These are phyloP conservation scores for Podarcis lilfordi DNA, from an alignment of 2,797 vertebrate species.

Conservation along the genomic window DNA sequence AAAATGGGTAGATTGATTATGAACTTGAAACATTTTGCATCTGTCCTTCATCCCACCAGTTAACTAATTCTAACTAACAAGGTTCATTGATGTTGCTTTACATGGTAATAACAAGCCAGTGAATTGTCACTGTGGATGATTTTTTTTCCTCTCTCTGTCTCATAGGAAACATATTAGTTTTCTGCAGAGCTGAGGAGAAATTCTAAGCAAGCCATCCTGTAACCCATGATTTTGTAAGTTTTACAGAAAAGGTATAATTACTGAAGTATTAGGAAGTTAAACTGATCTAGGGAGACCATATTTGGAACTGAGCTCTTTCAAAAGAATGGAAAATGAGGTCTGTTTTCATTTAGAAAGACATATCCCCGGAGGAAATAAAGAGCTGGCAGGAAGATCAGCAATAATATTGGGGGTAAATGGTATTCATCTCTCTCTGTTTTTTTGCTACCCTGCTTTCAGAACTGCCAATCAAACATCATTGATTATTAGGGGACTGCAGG, in stretches of 20 bases:
- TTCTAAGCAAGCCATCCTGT: not conserved
- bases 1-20: not conserved
- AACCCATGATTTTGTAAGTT: constrained; percentile 9
- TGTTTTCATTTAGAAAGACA: constrained; percentile 53
- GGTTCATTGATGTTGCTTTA: not conserved
- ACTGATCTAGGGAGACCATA: constrained; percentile 60
- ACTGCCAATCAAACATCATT: constrained; percentile 18
- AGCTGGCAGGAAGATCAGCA: constrained; percentile 38
- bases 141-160: too few relatives aligned
- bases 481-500: not conserved
- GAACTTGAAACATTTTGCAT: not conserved
- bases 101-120: not conserved
- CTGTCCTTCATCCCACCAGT: not conserved
- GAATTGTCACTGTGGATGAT: not conserved
- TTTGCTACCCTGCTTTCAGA: constrained; percentile 11
- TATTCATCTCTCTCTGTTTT: not conserved
- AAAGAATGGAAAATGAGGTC: constrained; percentile 24
- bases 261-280: constrained; percentile 46
- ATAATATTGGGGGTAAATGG: not conserved
- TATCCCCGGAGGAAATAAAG: constrained; percentile 46
- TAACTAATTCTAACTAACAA: not conserved
- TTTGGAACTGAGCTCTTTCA: constrained; percentile 41
- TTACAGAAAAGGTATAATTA: constrained; percentile 27
- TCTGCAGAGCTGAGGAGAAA: constrained; percentile 7
- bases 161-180: constrained; percentile 6